Base-by-base conservation (phyloP, 2,888 invertebrate species). In the Drosophila parthenogenetica region DNA sequence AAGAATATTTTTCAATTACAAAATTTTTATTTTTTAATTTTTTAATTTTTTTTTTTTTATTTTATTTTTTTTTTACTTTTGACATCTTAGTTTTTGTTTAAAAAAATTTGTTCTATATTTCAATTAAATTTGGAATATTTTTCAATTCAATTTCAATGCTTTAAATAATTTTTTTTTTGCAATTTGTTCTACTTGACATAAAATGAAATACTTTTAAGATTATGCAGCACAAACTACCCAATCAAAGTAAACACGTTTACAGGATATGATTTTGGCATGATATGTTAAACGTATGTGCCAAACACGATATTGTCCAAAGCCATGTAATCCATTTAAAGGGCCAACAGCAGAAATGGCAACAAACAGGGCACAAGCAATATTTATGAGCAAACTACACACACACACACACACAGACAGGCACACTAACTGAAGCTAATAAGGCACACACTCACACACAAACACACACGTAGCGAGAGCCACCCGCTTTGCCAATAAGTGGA, bases 271-370 rank as follows among this genome's bases (percentile, higher is more conserved):
- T 5, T 35, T 5, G 42, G 35, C 13, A 35, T 35, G 5, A 61
- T 53, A 53, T 61, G 53, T 60, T 37, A 45, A 45, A 16, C 35
- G 45, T 53, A 49, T 42, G 43, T 45, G 1, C 22, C 37, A 16
- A n/a, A 61, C 25, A 62, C 39, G 45, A 62, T 62, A 46, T 65
- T 71, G 59, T 50, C 22, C 39, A 59, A 55, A 46, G 59, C 65
- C 65, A 46, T 71, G 71, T 71, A 65, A 71, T 71, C 71, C 71
- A 71, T 70, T 71, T 65, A 68, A 58, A 58, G 58, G 53, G 68
- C 40, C 60, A 50, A 22, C 32, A 46, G 40, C 65, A 57, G 29
- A 32, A 49, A 49, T 49, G 49, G 49, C 59, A 50, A 22, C 46
- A 46, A 45, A 51, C 39, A 19, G 19, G 37, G 17, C 29, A 55